These are phyloP conservation scores for Excalfactoria chinensis DNA, from an alignment of 2,113 vertebrate species.

Conservation along the genomic window DNA sequence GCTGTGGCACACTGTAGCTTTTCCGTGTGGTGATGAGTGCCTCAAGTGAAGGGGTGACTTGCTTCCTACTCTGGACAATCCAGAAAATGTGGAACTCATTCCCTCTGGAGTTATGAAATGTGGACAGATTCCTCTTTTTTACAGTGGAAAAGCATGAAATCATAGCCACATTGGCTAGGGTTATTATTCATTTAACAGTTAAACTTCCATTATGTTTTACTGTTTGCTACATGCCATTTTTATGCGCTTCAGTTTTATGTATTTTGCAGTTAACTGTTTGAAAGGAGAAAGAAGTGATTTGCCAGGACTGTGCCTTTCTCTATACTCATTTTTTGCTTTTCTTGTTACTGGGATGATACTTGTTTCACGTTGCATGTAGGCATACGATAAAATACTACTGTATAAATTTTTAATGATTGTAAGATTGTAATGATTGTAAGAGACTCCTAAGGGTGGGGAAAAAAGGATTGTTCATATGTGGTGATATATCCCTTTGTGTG, in stretches of 20 bases:
- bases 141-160: conserved; percentile 75
- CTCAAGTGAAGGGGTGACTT: neutral
- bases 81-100: conserved; percentile 47
- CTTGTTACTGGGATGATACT: conserved; percentile 13
- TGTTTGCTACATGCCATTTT: conserved; percentile 71
- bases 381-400: neutral
- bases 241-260: conserved; percentile 61
- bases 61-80: neutral
- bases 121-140: conserved; percentile 60
- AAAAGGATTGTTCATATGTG: rapidly evolving
- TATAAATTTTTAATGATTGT: neutral
- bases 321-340: neutral
- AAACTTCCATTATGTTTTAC: conserved; percentile 70
- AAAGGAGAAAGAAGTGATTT: conserved; percentile 63
- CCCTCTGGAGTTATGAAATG: conserved; percentile 61
- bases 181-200: conserved; percentile 71
- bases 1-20: neutral
- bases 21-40: neutral
- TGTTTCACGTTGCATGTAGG: neutral
- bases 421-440: neutral
- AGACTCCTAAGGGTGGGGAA: neutral
- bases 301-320: conserved; percentile 32
- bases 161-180: conserved; percentile 52
- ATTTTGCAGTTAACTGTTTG: conserved; percentile 71
- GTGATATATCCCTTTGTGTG: rapidly evolving